Evolutionary conservation across 2,113 vertebrate genomes (phyloP), one percentile per base, ranked within the genome.

Genomic region (Sapayoa aenigma): DNA sequence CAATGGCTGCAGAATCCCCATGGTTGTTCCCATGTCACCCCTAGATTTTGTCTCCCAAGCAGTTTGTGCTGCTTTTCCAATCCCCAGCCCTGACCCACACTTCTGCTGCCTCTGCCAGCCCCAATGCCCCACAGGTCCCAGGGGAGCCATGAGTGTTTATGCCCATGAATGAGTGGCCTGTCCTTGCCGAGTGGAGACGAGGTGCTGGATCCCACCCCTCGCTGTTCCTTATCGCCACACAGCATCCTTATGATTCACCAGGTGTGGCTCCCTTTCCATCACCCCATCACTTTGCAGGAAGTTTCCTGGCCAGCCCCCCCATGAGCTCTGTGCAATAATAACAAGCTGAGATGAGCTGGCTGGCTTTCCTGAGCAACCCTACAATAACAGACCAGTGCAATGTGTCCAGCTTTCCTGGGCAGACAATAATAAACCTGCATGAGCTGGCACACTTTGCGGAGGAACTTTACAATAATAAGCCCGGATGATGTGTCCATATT

Each of bases 221-320:
- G 1, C 89, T 87, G 81, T 83, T 87, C 78, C 94, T 95, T 94
- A 94, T 96, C 93, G 0, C 59, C 63, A 21, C 59, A 44, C 68
- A 84, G 96, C 94, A 95, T 92, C 95, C 93, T 94, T 95, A 87
- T 97, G 96, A 97, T 96, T 97, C 96, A 97, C 84, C 93, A 97
- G 96, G 96, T 96, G 96, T 97, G 96, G 96, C 77, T 94, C 59
- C 30, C 50, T 96, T 97, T 97, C 96, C 91, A 10, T 95, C 95
- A 94, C 82, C 89, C 94, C 93, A n/a, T n/a, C n/a, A 95, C 87
- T 95, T 95, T 65, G 78, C 91, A 95, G 95, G 84, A 96, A 95
- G 93, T 85, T 95, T 95, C 83, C 90, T 31, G 77, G 86, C 84
- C 90, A 90, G 95, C 87, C 93, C 94, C 95, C 95, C 89, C 72